phyloP scores from a whole-genome alignment of 2,797 vertebrate genomes.

The Crenuchus spilurus region DNA sequence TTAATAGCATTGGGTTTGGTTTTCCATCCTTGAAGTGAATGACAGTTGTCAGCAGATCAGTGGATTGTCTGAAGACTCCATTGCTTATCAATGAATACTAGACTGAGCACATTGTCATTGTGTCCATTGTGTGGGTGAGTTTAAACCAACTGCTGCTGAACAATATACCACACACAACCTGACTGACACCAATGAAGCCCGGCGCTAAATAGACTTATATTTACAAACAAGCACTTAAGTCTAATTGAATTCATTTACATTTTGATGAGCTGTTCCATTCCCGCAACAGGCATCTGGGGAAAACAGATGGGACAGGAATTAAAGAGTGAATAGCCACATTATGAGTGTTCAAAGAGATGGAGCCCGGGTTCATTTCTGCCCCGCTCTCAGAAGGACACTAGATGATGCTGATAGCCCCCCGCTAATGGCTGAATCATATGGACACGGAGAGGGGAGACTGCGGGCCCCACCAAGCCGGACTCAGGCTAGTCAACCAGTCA shows the following conservation, averaged over 20 bases:
- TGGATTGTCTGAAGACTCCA: conserved; percentile 17
- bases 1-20: neutral
- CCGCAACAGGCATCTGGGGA: conserved; percentile 58
- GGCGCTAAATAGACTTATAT: conserved; percentile 55
- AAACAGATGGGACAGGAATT: conserved; percentile 56
- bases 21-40: neutral
- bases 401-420: conserved; percentile 48
- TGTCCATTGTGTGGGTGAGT: conserved; percentile 28
- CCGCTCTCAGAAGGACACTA: conserved; percentile 55
- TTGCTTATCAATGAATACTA: conserved; percentile 18
- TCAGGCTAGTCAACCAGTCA: conserved; percentile 32
- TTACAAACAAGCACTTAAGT: conserved; percentile 59
- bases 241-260: conserved; percentile 62
- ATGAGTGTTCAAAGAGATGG: conserved; percentile 55
- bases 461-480: conserved; percentile 10
- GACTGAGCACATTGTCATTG: conserved; percentile 24
- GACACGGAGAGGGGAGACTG: conserved; percentile 34
- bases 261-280: conserved; percentile 59
- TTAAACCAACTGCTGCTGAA: conserved; percentile 46
- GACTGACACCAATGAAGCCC: conserved; percentile 48
- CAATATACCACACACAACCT: conserved; percentile 47
- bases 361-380: conserved; percentile 53
- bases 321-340: conserved; percentile 62
- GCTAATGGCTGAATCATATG: conserved; percentile 55
- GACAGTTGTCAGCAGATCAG: neutral